These are phyloP conservation scores for Atrichornis clamosus DNA, from an alignment of 2,113 vertebrate genomes.

Conservation along the genomic window DNA sequence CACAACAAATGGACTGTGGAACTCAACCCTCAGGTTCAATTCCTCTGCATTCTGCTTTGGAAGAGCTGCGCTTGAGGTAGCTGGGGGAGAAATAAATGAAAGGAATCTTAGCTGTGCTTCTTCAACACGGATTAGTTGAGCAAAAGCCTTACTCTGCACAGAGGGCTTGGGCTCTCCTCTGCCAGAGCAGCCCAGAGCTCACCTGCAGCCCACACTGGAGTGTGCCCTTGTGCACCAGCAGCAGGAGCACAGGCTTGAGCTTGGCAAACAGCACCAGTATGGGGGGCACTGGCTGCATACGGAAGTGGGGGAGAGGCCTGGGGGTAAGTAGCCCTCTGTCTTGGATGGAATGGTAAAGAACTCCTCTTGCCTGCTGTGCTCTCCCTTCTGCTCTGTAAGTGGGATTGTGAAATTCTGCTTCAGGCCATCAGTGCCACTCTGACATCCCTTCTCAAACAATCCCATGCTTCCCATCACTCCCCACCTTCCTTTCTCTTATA, in stretches of 20 bases:
- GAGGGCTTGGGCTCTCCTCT: not conserved
- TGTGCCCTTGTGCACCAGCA: not conserved
- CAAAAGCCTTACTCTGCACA: rapidly evolving
- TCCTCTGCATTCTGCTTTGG: not conserved
- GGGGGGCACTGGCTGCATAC: rapidly evolving
- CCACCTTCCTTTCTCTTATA: not conserved
- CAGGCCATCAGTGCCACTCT: not conserved
- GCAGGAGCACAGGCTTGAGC: not conserved
- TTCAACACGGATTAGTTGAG: not conserved
- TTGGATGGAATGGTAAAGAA: not conserved
- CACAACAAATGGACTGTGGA: not conserved
- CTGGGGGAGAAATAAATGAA: not conserved
- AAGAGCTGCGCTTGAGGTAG: not conserved
- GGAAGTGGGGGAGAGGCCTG: not conserved
- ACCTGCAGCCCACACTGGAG: rapidly evolving
- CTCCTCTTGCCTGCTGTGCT: not conserved
- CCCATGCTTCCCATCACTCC: not conserved
- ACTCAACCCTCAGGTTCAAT: not conserved
- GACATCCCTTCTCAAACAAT: not conserved
- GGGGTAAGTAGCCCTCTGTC: not conserved
- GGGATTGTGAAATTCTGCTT: not conserved
- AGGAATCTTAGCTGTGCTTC: not conserved
- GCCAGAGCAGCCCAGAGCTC: not conserved
- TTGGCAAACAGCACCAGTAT: not conserved
- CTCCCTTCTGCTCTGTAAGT: not conserved